Evolutionary conservation across 2,888 invertebrate species (phyloP), one percentile per base, ranked within the genome.

Genomic region (Macrophya annulata): DNA sequence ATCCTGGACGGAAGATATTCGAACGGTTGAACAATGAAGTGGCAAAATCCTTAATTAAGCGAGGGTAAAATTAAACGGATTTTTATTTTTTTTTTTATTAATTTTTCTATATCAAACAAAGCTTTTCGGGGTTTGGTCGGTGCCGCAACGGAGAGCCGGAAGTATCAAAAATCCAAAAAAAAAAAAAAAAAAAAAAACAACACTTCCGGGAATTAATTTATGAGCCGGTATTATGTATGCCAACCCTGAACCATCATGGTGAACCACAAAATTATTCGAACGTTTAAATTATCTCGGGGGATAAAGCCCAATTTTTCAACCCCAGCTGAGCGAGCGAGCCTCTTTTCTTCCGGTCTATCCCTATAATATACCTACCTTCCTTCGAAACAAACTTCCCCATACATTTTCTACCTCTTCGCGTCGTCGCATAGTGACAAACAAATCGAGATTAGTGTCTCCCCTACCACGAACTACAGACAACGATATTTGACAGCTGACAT

Each of bases 401-500:
- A 12, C 43, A 40, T 40, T 71, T 71, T 71, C 37, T 40, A n/a
- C n/a, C 71, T 12, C 74, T 45, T 25, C 15, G 21, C 9, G n/a
- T 45, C 62, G 62, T 45, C 17, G 31, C 25, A 76, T 51, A 25
- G 31, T 77, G 77, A 77, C 48, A 77, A 59, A 81, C 81, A 62
- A 62, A 62, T 81, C 59, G 59, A 81, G 59, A 81, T 81, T 43
- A 43, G 81, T 59, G 21, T 81, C 62, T 81, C 43, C 81, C 43
- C 62, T 12, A 21, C 43, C 43, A 1, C n/a, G 15, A 31, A 21
- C 37, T 5, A 15, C 21, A 62, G 62, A 25, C 43, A 62, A 62
- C 81, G 81, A 62, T 81, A 81, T 81, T 81, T 81, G 62, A 81
- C 81, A 43, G 40, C 12, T 43, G 62, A 81, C 81, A 81, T 62